These are phyloP conservation scores for Leuciscus waleckii DNA, from an alignment of 2,797 vertebrate genomes.

Conservation along the genomic window DNA sequence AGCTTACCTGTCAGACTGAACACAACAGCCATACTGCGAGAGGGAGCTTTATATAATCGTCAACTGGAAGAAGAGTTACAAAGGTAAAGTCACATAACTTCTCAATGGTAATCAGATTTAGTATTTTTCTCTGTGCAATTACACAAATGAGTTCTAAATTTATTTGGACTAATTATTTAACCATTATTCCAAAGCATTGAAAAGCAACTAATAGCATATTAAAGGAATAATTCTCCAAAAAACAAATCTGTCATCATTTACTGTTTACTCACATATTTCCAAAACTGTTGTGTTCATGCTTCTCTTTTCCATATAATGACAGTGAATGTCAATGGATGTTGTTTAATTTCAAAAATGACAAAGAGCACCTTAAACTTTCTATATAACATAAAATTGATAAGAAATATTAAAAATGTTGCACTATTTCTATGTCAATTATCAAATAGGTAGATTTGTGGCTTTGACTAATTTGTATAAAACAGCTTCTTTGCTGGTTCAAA, in stretches of 20 bases:
- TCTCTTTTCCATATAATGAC: not conserved
- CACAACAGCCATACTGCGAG: slow-evolving; percentile 86
- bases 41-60: slow-evolving; percentile 83
- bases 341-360: not conserved
- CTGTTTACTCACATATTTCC: not conserved
- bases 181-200: not conserved
- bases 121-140: not conserved
- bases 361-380: not conserved
- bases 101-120: not conserved
- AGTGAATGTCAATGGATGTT: not conserved
- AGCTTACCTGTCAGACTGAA: slow-evolving; percentile 86
- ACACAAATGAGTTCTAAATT: not conserved
- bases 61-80: slow-evolving; percentile 84
- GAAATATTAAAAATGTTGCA: not conserved
- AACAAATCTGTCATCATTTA: not conserved
- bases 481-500: not conserved
- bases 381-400: not conserved
- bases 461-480: not conserved
- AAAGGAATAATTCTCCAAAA: not conserved
- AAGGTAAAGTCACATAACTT: slow-evolving; percentile 74
- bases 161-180: not conserved
- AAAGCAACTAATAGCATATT: not conserved
- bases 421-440: not conserved
- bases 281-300: not conserved
- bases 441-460: not conserved